A percentile compares a stretch with the other conserved stretches of the same genome.
Conservation (phyloP, 2,888 invertebrate species). For the Hemicrepidius hirtus region DNA sequence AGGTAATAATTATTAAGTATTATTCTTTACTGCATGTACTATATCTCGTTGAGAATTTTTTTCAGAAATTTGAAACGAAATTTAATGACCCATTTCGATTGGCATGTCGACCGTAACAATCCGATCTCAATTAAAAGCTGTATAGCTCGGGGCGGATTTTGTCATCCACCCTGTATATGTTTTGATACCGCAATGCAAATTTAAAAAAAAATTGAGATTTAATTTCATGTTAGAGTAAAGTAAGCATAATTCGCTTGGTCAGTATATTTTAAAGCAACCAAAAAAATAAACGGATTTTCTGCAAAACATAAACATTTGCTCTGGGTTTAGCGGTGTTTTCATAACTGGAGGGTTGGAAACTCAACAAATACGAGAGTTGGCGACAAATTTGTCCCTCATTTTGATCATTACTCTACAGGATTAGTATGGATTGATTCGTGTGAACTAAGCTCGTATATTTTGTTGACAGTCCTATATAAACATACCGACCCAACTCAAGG, state of each 20-base stretch:
- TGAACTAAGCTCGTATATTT: background rate
- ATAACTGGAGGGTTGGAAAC: slow-evolving; percentile 8
- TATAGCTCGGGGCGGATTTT: too few species aligned
- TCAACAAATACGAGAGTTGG: background rate
- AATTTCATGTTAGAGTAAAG: background rate
- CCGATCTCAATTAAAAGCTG: too few species aligned
- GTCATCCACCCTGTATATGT: too few species aligned
- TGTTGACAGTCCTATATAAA: slow-evolving; percentile 25
- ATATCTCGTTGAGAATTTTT: too few species aligned
- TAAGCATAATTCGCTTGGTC: background rate
- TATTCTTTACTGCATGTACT: too few species aligned
- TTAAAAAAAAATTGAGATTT: too few species aligned
- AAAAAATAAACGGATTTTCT: background rate
- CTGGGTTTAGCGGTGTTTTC: slow-evolving; percentile 2
- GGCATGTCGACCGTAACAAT: too few species aligned
- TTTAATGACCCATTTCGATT: too few species aligned
- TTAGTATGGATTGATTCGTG: slow-evolving; percentile 24
- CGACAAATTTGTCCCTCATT: slow-evolving; percentile 13
- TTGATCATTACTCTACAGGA: slow-evolving; percentile 8
- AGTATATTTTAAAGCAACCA: background rate
- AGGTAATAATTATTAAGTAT: too few species aligned
- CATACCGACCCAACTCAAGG: background rate
- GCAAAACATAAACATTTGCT: slow-evolving; percentile 1
- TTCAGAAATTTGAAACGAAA: too few species aligned
- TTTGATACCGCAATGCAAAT: too few species aligned